Conservation (phyloP, 37 sponge, comb jelly and placozoan genomes). For the Axinella damicornis region DNA sequence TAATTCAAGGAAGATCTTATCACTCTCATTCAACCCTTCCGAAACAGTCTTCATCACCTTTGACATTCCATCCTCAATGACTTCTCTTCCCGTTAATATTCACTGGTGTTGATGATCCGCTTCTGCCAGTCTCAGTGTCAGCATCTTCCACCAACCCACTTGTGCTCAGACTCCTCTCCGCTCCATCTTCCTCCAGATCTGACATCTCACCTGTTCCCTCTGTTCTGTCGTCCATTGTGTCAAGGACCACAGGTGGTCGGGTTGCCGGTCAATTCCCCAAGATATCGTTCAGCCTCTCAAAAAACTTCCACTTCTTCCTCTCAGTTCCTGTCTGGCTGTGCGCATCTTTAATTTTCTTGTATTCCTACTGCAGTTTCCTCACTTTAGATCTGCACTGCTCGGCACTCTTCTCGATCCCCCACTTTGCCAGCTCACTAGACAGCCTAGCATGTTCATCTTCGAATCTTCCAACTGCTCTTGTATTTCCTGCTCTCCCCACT, state of each 20-base stretch:
- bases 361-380: not conserved
- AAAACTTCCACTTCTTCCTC: not conserved
- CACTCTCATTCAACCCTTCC: not conserved
- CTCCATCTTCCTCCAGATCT: too few relatives aligned
- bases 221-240: not conserved
- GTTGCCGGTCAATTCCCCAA: slow-evolving; percentile 3
- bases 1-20: slow-evolving; percentile 8
- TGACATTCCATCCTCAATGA: not conserved
- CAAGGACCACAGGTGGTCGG: not conserved
- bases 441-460: slow-evolving; percentile 1
- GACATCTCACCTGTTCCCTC: too few relatives aligned
- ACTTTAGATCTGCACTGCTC: slow-evolving; percentile 3
- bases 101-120: too few relatives aligned
- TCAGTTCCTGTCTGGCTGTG: not conserved
- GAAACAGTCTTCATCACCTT: not conserved
- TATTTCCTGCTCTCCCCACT: not conserved
- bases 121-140: too few relatives aligned
- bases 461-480: slow-evolving; percentile 7
- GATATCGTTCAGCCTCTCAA: not conserved
- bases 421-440: not conserved
- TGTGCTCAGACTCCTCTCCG: too few relatives aligned
- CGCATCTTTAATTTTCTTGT: not conserved
- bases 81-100: too few relatives aligned
- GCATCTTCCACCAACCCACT: too few relatives aligned
- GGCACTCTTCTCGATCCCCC: not conserved